These are phyloP conservation scores for Stigmatopora nigra DNA, from an alignment of 2,113 vertebrate species.

Conservation along the genomic window DNA sequence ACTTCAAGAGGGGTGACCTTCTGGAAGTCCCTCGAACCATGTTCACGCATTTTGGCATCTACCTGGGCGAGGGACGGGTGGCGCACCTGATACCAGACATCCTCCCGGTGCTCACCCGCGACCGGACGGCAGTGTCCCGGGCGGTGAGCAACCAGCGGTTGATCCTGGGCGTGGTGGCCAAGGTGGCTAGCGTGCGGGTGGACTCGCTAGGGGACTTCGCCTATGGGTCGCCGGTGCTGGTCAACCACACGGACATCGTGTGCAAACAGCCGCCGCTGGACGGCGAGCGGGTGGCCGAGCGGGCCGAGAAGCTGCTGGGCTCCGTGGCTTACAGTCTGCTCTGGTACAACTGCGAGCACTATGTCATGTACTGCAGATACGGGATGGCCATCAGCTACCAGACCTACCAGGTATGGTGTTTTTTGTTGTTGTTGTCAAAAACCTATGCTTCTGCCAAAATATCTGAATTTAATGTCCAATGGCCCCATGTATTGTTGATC, in stretches of 20 bases:
- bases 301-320: conserved; percentile 84
- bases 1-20: conserved; percentile 81
- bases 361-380: conserved; percentile 92
- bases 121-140: conserved; percentile 66
- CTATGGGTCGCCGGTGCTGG: conserved; percentile 80
- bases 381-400: conserved; percentile 84
- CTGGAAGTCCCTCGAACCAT: conserved; percentile 86
- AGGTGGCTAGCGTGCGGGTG: conserved; percentile 83
- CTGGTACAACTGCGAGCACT: conserved; percentile 99
- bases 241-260: conserved; percentile 82
- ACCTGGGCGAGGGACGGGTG: conserved; percentile 84
- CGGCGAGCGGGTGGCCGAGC: conserved; percentile 77
- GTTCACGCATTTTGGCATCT: conserved; percentile 92
- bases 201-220: conserved; percentile 89
- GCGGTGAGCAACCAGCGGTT: conserved; percentile 89
- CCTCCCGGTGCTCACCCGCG: conserved; percentile 72
- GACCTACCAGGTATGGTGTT: conserved; percentile 79
- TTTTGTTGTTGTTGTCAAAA: neutral
- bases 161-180: conserved; percentile 78
- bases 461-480: no score
- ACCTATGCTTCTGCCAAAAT: no score
- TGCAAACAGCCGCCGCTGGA: conserved; percentile 72
- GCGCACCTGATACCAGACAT: conserved; percentile 96
- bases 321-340: conserved; percentile 82
- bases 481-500: no score